Base-by-base conservation (phyloP, 2,113 vertebrate genomes). In the Caretta caretta region DNA sequence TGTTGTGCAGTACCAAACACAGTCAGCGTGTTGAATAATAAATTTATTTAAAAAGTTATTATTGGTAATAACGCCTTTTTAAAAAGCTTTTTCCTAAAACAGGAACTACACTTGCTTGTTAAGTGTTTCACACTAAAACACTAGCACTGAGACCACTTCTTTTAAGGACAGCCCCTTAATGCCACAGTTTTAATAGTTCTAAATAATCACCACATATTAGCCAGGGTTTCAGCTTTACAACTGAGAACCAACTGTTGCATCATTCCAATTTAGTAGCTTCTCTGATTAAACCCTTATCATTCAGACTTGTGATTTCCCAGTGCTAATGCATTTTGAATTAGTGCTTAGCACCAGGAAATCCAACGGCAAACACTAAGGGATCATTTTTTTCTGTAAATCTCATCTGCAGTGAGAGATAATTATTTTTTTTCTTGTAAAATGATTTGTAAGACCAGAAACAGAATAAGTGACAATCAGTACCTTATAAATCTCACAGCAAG, bases 381-480 rank as follows among this genome's bases (percentile, higher is more conserved):
- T 95, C 94, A 88, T 12, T 10, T 0, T 72, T 80, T 49, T 46
- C 89, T 84, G 79, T 54, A 96, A 92, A 97, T 92, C 90, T 92
- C 5, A 90, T n/a, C 62, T 96, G 84, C 88, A 90, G 72, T 78
- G 54, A 93, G 56, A 80, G 84, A 82, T 25, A 62, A 62, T 84
- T 75, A 11, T 57, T 79, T 56, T 72, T 80, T 75, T 72, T 65
- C 1, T 57, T 88, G 78, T 83, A 17, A 87, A 95, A 80, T 96
- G 95, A 97, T 97, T 95, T 96, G 97, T 86, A 84, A 92, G 85
- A 87, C 62, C 87, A 86, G 85, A 65, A 94, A 5, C 53, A 65
- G 87, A 22, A 0, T 38, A 83, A 78, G 87, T 88, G 95, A 42
- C 90, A 88, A 56, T 20, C 78, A 24, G 53, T 76, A 29, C 89